Conservation (phyloP, 2,113 vertebrate species). For the Morone chrysops region DNA sequence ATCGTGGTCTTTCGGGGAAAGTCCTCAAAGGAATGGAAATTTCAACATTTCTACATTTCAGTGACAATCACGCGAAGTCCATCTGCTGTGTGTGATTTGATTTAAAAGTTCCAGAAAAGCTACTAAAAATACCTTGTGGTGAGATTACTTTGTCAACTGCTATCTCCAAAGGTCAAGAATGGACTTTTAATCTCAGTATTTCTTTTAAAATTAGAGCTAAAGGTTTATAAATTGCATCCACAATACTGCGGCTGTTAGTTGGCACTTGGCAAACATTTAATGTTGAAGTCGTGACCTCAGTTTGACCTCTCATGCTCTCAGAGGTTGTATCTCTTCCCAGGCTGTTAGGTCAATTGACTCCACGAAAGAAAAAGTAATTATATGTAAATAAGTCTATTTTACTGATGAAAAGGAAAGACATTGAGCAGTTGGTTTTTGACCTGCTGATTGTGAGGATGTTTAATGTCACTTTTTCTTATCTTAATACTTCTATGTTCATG, state of each 20-base stretch:
- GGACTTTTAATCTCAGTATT: background rate
- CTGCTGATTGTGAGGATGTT: background rate
- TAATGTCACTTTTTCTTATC: background rate
- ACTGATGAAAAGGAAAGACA: background rate
- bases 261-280: background rate
- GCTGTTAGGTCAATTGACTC: background rate
- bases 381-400: background rate
- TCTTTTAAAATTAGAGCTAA: background rate
- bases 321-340: background rate
- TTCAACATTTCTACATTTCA: background rate
- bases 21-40: background rate
- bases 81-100: background rate
- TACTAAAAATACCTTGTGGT: background rate
- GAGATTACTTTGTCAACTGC: background rate
- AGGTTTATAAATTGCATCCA: background rate
- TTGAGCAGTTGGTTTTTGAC: background rate
- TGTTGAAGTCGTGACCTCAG: background rate
- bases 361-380: background rate
- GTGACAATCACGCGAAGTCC: background rate
- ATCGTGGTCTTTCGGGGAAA: background rate
- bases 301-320: background rate
- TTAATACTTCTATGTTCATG: background rate
- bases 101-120: background rate
- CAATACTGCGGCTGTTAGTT: background rate
- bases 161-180: background rate